phyloP scores from a whole-genome alignment of 1,140 invertebrate species.

The Scaptodrosophila lebanonensis region DNA sequence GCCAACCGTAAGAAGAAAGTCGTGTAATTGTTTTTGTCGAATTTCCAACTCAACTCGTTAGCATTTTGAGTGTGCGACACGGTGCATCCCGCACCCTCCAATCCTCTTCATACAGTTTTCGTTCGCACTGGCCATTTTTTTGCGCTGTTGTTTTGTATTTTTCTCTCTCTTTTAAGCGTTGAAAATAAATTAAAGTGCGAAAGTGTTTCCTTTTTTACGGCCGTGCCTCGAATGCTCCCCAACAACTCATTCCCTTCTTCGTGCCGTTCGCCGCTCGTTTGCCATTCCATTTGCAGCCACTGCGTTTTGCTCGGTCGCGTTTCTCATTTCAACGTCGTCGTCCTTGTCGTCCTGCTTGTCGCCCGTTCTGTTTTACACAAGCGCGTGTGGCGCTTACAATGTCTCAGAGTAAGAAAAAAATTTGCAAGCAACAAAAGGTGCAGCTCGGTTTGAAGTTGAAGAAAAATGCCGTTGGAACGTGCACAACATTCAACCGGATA shows the following conservation, averaged over 20 bases:
- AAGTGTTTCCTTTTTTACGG: constrained; percentile 60
- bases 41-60: constrained; percentile 20
- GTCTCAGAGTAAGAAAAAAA: constrained; percentile 44
- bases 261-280: constrained; percentile 24
- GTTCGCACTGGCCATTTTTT: background rate
- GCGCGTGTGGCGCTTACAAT: constrained; percentile 40
- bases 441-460: constrained; percentile 27
- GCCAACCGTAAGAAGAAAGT: constrained; percentile 4
- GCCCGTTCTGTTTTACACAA: constrained; percentile 42
- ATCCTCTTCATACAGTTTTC: background rate
- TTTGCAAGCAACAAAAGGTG: constrained; percentile 26
- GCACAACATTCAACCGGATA: constrained; percentile 55
- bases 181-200: constrained; percentile 69
- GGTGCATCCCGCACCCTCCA: no score
- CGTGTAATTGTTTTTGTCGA: constrained; percentile 7
- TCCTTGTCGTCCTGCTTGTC: constrained; percentile 42
- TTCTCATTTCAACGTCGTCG: constrained; percentile 39
- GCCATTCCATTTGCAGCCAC: constrained; percentile 9
- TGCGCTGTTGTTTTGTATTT: constrained; percentile 25
- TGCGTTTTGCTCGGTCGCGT: constrained; percentile 24
- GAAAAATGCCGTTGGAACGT: constrained; percentile 66
- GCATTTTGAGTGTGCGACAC: background rate
- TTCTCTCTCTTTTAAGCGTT: constrained; percentile 40
- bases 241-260: constrained; percentile 3
- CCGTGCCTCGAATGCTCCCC: no score